These are phyloP conservation scores for Tapera naevia DNA, from an alignment of 2,797 vertebrate species.

Conservation along the genomic window DNA sequence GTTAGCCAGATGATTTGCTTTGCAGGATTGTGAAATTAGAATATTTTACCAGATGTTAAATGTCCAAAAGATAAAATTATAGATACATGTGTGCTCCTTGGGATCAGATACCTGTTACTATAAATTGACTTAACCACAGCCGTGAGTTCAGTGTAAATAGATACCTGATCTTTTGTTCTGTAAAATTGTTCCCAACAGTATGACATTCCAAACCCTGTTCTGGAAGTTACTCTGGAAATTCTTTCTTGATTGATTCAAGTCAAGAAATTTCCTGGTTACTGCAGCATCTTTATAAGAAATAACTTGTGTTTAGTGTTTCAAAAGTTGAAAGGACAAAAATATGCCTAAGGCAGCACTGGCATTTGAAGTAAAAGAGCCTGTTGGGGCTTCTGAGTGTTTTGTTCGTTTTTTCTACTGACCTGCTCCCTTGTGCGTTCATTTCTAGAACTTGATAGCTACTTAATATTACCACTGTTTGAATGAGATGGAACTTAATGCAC, in stretches of 20 bases:
- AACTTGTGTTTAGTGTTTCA: not conserved
- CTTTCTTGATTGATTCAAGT: not conserved
- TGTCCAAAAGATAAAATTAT: not conserved
- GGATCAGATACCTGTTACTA: not conserved
- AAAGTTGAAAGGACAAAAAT: not conserved
- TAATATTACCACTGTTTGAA: not conserved
- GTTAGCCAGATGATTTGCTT: not conserved
- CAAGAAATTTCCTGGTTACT: not conserved
- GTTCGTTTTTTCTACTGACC: not conserved
- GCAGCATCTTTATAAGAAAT: not conserved
- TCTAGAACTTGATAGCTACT: not conserved
- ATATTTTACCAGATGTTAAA: not conserved
- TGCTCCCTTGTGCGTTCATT: not conserved
- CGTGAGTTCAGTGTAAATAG: not conserved
- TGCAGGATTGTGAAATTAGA: not conserved
- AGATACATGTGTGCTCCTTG: not conserved
- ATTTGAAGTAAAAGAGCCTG: not conserved
- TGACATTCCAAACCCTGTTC: not conserved
- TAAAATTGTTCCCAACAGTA: not conserved
- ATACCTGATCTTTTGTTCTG: rapidly evolving
- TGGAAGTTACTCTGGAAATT: not conserved
- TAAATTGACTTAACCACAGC: not conserved
- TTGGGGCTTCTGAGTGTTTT: not conserved
- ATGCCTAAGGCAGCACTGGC: not conserved
- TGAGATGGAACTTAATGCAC: not conserved